These are phyloP conservation scores for Ectropis grisescens DNA, from an alignment of 1,140 invertebrate species.

Conservation along the genomic window DNA sequence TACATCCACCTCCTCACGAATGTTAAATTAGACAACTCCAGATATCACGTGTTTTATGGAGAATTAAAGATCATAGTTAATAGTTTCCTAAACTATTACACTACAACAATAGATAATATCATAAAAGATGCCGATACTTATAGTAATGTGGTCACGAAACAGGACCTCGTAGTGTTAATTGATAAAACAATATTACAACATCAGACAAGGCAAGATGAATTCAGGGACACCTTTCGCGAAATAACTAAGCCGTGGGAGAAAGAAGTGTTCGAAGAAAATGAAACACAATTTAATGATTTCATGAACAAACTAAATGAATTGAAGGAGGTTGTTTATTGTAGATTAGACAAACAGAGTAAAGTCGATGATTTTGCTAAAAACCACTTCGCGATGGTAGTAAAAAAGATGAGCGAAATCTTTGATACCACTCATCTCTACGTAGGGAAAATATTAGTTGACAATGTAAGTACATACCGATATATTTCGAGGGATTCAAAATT, in stretches of 20 bases:
- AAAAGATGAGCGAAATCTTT: constrained; percentile 26
- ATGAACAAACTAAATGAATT: constrained; percentile 16
- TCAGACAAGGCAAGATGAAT: constrained; percentile 22
- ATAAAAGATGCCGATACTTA: constrained; percentile 27
- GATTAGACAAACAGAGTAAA: constrained; percentile 29
- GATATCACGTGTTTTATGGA: constrained; percentile 31
- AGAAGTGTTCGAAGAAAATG: constrained; percentile 22
- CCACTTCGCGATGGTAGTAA: constrained; percentile 24
- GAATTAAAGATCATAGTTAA: constrained; percentile 30
- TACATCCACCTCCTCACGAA: constrained; percentile 21
- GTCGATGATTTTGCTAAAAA: constrained; percentile 25
- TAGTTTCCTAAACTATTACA: constrained; percentile 30
- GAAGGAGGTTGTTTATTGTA: constrained; percentile 9
- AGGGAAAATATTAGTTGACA: constrained; percentile 15
- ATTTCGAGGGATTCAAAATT: too few relatives aligned
- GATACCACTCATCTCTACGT: constrained; percentile 27
- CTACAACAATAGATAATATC: constrained; percentile 21
- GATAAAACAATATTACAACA: constrained; percentile 25
- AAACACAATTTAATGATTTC: constrained; percentile 10
- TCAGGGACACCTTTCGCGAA: constrained; percentile 25
- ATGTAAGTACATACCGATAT: constrained; percentile 44
- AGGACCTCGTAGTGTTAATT: constrained; percentile 19
- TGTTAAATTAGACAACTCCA: constrained; percentile 22
- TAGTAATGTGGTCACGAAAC: constrained; percentile 13
- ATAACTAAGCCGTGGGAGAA: constrained; percentile 17